phyloP scores from a whole-genome alignment of 1,140 invertebrate genomes.

The Radopholus similis region DNA sequence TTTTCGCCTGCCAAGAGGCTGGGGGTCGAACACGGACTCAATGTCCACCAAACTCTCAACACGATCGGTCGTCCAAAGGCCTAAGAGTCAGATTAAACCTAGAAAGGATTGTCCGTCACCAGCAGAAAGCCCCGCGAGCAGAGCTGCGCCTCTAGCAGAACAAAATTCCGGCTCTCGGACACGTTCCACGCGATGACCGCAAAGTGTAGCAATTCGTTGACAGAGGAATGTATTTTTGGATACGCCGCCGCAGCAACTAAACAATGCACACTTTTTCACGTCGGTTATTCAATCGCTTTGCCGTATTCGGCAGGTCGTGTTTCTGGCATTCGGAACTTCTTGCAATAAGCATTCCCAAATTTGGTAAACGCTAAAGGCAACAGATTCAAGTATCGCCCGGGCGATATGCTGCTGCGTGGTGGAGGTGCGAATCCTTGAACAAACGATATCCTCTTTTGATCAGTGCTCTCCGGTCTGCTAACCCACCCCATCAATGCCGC shows the following conservation, averaged over 20 bases:
- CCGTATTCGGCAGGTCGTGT: neutral
- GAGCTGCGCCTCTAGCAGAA: constrained; percentile 49
- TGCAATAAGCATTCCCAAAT: constrained; percentile 69
- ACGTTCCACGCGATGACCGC: constrained; percentile 72
- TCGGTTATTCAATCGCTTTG: neutral
- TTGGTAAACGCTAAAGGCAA: constrained; percentile 77
- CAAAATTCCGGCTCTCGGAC: constrained; percentile 58
- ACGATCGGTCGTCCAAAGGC: constrained; percentile 29
- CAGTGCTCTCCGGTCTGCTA: neutral
- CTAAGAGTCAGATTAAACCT: neutral
- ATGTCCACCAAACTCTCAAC: neutral
- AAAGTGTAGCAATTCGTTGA: constrained; percentile 79
- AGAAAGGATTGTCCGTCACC: neutral
- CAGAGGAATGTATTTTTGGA: constrained; percentile 82
- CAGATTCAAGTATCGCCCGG: constrained; percentile 77
- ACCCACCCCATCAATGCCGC: constrained; percentile 14
- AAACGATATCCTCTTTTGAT: constrained; percentile 65
- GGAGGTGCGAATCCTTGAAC: constrained; percentile 77
- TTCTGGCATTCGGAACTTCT: constrained; percentile 7
- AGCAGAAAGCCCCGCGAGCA: constrained; percentile 47
- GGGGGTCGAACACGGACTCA: neutral
- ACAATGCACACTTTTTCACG: constrained; percentile 34
- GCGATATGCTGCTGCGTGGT: constrained; percentile 76
- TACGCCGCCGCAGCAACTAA: constrained; percentile 85
- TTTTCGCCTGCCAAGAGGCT: neutral